Percentiles rank a stretch among this genome's conserved stretches.
phyloP scores from a whole-genome alignment of 2,888 invertebrate species.

The Cotesia congregata region DNA sequence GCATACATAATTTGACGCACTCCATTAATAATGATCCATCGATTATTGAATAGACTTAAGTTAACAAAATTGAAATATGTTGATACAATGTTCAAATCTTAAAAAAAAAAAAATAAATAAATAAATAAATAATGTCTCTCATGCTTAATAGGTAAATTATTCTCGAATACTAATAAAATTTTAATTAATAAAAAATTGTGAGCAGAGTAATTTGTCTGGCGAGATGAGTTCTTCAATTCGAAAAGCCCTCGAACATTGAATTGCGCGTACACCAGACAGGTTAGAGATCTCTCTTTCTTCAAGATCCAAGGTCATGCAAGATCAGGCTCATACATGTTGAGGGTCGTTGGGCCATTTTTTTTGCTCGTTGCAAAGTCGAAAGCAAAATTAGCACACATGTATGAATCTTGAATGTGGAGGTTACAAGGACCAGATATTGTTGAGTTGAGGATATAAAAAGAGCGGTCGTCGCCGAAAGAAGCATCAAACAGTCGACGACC shows the following conservation, averaged over 20 bases:
- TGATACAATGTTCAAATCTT: neutral
- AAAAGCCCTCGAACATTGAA: conserved; percentile 15
- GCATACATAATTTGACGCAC: conserved; percentile 15
- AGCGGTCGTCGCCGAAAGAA: conserved; percentile 22
- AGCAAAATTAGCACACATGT: conserved; percentile 31
- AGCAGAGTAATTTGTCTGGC: conserved; percentile 2
- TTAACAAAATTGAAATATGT: neutral
- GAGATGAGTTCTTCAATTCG: conserved; percentile 1
- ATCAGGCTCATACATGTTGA: conserved; percentile 31
- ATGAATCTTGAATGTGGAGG: conserved; percentile 31
- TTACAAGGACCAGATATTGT: conserved; percentile 6
- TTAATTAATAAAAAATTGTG: neutral
- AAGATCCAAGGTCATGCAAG: conserved; percentile 32
- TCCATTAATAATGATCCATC: conserved; percentile 16
- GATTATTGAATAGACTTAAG: neutral
- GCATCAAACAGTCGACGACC: conserved; percentile 27
- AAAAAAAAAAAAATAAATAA: neutral
- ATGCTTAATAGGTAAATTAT: neutral
- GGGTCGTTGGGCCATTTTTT: conserved; percentile 35
- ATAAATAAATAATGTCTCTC: neutral
- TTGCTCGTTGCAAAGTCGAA: conserved; percentile 32
- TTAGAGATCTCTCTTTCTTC: conserved; percentile 26
- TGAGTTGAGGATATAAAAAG: conserved; percentile 31
- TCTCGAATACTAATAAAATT: neutral
- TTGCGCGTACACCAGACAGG: conserved; percentile 14